These are phyloP conservation scores for Podarcis lilfordi DNA, from an alignment of 2,797 vertebrate species.

Conservation along the genomic window DNA sequence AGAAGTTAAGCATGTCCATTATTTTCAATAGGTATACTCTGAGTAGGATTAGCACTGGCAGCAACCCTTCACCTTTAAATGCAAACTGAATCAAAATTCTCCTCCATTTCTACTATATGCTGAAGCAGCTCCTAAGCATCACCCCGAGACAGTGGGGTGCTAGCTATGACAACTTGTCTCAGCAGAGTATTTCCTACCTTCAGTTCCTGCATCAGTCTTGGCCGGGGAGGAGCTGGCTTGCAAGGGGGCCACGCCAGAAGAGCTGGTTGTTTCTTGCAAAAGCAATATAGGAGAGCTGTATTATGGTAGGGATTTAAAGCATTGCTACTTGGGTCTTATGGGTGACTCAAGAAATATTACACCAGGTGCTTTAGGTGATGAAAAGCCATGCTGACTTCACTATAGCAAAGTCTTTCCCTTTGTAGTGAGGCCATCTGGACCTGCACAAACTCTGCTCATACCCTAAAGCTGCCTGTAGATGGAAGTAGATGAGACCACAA, in stretches of 20 bases:
- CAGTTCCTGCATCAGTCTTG: constrained; percentile 52
- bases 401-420: too few species aligned
- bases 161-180: not conserved
- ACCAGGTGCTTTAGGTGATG: not conserved
- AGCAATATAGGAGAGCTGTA: constrained; percentile 54
- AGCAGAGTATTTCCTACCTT: constrained; percentile 68
- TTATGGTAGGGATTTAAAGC: constrained; percentile 23
- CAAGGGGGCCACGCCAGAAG: constrained; percentile 52
- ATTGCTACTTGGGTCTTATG: not conserved
- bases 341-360: too few species aligned
- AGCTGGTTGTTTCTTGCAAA: constrained; percentile 60
- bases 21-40: too few species aligned
- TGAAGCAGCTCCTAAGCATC: accelerated
- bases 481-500: not conserved
- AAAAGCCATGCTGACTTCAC: not conserved
- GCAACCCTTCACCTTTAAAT: too few species aligned
- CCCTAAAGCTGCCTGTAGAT: not conserved
- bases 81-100: too few species aligned
- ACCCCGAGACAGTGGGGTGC: not conserved
- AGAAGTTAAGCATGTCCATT: too few species aligned
- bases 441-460: not conserved
- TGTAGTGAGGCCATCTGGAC: not conserved
- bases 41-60: too few species aligned
- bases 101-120: not conserved
- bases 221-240: constrained; percentile 55